A percentile compares a stretch with the other conserved stretches of the same genome.
phyloP scores from a whole-genome alignment of 2,888 invertebrate genomes.

The Micoletzkya japonica region DNA sequence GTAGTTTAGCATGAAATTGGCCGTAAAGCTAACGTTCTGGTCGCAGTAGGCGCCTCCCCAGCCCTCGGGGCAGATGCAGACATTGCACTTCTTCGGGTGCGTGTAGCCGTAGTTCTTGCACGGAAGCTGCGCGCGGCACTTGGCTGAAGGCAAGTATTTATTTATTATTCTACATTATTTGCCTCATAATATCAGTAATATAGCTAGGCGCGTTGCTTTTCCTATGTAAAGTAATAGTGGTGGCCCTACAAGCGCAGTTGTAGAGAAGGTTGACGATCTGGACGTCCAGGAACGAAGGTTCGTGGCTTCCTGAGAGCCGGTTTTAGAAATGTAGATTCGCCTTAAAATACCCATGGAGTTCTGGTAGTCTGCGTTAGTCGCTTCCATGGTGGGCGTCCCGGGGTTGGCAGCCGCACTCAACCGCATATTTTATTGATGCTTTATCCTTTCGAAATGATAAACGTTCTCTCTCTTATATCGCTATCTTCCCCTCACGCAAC shows the following conservation, averaged over 20 bases:
- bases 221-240: not conserved
- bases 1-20: not conserved
- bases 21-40: not conserved
- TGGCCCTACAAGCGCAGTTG: slow-evolving; percentile 9
- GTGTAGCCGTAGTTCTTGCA: slow-evolving; percentile 26
- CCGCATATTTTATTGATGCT: not conserved
- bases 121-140: slow-evolving; percentile 3
- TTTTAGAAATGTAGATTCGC: not conserved
- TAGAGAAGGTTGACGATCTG: slow-evolving; percentile 25
- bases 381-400: slow-evolving; percentile 19
- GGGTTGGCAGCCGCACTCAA: slow-evolving; percentile 4
- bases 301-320: slow-evolving; percentile 2
- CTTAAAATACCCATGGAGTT: not conserved
- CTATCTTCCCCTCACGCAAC: too few relatives aligned
- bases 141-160: not conserved
- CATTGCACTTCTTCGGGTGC: slow-evolving; percentile 25
- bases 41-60: slow-evolving; percentile 21
- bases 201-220: not conserved
- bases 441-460: not conserved
- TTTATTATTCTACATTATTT: not conserved
- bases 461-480: too few relatives aligned
- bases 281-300: slow-evolving; percentile 25
- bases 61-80: slow-evolving; percentile 19
- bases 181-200: not conserved
- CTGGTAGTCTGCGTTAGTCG: slow-evolving; percentile 9